Conservation (phyloP, 2,113 vertebrate genomes). For the Sakesphorus luctuosus region DNA sequence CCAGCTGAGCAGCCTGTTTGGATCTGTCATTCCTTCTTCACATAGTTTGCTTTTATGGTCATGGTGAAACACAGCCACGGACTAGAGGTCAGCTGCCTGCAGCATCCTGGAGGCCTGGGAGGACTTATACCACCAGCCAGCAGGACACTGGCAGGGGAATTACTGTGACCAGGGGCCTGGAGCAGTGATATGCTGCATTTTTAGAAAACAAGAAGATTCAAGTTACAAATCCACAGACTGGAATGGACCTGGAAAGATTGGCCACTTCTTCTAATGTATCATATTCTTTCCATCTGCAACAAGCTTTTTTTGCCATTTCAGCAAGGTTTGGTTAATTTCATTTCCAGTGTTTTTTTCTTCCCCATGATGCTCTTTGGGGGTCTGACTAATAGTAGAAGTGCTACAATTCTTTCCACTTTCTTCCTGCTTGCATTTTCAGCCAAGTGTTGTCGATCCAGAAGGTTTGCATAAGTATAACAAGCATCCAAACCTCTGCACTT, state of each 20-base stretch:
- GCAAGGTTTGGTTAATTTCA: background rate
- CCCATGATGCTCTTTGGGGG: background rate
- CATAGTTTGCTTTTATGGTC: background rate
- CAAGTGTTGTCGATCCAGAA: background rate
- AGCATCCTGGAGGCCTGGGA: background rate
- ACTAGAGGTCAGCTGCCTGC: background rate
- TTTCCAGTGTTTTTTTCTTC: slow-evolving; percentile 8
- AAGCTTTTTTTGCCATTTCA: slow-evolving; percentile 7
- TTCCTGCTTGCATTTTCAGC: background rate
- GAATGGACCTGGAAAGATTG: background rate
- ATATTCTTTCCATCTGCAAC: slow-evolving; percentile 14
- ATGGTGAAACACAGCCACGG: background rate
- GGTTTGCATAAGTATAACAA: background rate
- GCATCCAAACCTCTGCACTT: background rate
- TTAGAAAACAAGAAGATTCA: background rate
- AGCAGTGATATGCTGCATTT: background rate
- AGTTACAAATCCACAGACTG: background rate
- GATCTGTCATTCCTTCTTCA: background rate
- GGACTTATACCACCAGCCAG: background rate
- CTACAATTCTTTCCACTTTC: background rate
- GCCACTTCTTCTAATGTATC: background rate
- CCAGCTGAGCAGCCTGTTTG: background rate
- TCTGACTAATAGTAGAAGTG: slow-evolving; percentile 23
- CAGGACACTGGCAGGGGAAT: background rate
- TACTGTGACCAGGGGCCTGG: background rate